Conservation (phyloP, 2,797 vertebrate genomes). For the Poeciliopsis presidionis region DNA sequence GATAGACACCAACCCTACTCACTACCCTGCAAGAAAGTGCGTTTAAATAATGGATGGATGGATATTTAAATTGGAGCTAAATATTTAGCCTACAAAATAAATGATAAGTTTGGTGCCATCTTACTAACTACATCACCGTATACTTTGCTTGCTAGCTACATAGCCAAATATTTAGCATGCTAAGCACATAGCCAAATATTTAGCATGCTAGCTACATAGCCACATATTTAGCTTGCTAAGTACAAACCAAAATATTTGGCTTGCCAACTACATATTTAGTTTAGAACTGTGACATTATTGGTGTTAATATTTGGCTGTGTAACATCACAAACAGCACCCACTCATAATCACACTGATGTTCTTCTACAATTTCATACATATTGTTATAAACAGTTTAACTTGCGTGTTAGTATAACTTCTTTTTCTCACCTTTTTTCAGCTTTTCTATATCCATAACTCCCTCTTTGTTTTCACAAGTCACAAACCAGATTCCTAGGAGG, state of each 20-base stretch:
- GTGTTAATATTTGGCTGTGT: background rate
- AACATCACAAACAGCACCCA: background rate
- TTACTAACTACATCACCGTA: no score
- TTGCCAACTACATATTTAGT: no score
- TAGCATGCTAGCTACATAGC: background rate
- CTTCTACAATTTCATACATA: background rate
- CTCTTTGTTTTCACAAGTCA: conserved; percentile 60
- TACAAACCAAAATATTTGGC: no score
- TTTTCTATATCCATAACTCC: conserved; percentile 44
- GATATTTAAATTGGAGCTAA: no score
- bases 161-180: background rate
- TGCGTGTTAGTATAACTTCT: background rate
- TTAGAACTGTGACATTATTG: no score
- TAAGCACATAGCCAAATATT: no score
- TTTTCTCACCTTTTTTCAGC: conserved; percentile 34
- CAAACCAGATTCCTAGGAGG: conserved; percentile 17
- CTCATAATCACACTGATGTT: background rate
- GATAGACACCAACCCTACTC: background rate
- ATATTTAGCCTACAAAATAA: background rate
- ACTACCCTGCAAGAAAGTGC: no score
- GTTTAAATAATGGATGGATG: no score
- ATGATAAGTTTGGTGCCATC: background rate
- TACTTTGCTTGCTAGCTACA: no score
- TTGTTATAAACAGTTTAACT: background rate
- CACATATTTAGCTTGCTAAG: background rate